A percentile compares a stretch with the other conserved stretches of the same genome.
These are phyloP conservation scores for Choloepus hoffmanni DNA, from an alignment of 2,113 vertebrate genomes.

Conservation along the genomic window DNA sequence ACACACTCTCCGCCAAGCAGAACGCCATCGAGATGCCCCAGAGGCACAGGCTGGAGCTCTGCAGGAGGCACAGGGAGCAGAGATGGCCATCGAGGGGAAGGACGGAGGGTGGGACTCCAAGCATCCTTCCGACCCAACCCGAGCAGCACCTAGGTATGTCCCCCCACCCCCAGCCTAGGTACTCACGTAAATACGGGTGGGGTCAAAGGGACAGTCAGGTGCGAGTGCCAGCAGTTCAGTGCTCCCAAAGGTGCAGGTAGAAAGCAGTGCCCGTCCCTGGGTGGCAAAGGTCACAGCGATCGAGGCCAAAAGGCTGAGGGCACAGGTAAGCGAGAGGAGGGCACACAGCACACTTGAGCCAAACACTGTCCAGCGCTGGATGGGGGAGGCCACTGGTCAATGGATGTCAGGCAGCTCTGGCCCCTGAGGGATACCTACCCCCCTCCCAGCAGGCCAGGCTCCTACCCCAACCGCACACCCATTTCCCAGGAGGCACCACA, in stretches of 20 bases:
- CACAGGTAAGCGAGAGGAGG: conserved; percentile 88
- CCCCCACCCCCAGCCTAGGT: rapidly evolving
- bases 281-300: conserved; percentile 88
- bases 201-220: conserved; percentile 93
- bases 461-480: not conserved
- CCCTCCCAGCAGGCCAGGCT: not conserved
- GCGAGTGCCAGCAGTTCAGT: conserved; percentile 83
- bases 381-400: not conserved
- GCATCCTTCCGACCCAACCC: not conserved
- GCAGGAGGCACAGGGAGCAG: not conserved
- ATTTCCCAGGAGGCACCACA: conserved; percentile 38
- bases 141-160: not conserved
- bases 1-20: conserved; percentile 86
- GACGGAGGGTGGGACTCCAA: not conserved
- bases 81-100: not conserved
- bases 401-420: not conserved
- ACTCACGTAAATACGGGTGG: conserved; percentile 94
- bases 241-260: conserved; percentile 86
- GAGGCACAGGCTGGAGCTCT: conserved; percentile 94
- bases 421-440: not conserved
- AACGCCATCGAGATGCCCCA: conserved; percentile 92
- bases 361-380: conserved; percentile 90
- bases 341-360: conserved; percentile 85
- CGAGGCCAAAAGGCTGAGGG: conserved; percentile 87
- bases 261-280: conserved; percentile 88